phyloP scores from a whole-genome alignment of 1,140 invertebrate species.

The Muscidifurax raptorellus region DNA sequence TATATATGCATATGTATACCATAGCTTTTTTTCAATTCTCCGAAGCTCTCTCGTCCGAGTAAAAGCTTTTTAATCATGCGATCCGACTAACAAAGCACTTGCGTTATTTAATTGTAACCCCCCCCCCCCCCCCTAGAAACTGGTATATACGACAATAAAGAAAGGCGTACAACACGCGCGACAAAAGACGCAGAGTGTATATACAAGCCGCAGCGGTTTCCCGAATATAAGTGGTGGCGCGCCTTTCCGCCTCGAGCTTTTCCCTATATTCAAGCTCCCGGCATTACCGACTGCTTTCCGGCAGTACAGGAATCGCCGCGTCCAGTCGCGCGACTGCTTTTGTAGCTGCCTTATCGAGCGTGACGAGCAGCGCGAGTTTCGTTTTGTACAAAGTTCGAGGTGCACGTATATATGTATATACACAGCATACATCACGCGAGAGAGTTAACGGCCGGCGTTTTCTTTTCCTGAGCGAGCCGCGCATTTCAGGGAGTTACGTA shows the following conservation, averaged over 20 bases:
- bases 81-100: no score
- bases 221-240: background rate
- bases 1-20: background rate
- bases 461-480: background rate
- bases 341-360: conserved; percentile 49
- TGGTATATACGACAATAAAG: background rate
- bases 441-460: background rate
- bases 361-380: conserved; percentile 15
- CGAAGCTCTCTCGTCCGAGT: no score
- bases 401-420: background rate
- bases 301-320: conserved; percentile 19
- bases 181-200: background rate
- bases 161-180: background rate
- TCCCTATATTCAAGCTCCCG: background rate
- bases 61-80: no score
- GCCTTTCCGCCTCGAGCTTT: background rate
- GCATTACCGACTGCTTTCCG: conserved; percentile 43
- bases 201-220: background rate
- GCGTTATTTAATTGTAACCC: no score
- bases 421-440: background rate
- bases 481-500: conserved; percentile 3
- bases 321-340: background rate
- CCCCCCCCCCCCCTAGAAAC: no score
- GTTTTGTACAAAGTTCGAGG: background rate
- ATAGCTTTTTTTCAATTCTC: background rate